Evolutionary conservation across 1,140 invertebrate species (phyloP).

Genomic region (Parapsyche elsis): DNA sequence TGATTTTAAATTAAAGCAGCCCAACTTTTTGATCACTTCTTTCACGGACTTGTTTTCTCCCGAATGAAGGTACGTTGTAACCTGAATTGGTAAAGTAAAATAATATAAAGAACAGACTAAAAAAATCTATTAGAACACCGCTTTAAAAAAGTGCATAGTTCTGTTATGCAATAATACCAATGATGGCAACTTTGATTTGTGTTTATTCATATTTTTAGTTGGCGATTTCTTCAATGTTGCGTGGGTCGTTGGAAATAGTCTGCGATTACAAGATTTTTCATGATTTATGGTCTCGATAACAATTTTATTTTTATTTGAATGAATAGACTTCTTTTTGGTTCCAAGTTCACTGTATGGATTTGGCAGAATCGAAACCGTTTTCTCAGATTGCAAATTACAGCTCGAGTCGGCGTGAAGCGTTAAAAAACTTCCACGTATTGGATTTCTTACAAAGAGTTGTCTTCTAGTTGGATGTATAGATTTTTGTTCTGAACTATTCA

Average conservation of each 20-base stretch:
- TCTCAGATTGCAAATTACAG: neutral
- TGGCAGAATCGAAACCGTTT: neutral
- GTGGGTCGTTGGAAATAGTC: constrained; percentile 11
- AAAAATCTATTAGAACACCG: neutral
- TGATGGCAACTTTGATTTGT: neutral
- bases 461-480: constrained; percentile 20
- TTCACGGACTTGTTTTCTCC: constrained; percentile 45
- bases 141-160: neutral
- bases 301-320: too few species aligned
- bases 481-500: neutral
- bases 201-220: neutral
- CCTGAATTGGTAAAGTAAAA: constrained; percentile 37
- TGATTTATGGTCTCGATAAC: too few species aligned
- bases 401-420: neutral
- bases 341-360: constrained; percentile 14
- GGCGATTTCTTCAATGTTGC: constrained; percentile 7
- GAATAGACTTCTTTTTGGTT: constrained; percentile 8
- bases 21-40: constrained; percentile 61
- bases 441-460: constrained; percentile 46
- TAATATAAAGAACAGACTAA: neutral
- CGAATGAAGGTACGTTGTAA: constrained; percentile 49
- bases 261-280: too few species aligned
- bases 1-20: constrained; percentile 62
- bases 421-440: constrained; percentile 39
- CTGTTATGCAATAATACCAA: neutral